Conservation (phyloP, 2,113 vertebrate genomes). For the Chitala chitala region DNA sequence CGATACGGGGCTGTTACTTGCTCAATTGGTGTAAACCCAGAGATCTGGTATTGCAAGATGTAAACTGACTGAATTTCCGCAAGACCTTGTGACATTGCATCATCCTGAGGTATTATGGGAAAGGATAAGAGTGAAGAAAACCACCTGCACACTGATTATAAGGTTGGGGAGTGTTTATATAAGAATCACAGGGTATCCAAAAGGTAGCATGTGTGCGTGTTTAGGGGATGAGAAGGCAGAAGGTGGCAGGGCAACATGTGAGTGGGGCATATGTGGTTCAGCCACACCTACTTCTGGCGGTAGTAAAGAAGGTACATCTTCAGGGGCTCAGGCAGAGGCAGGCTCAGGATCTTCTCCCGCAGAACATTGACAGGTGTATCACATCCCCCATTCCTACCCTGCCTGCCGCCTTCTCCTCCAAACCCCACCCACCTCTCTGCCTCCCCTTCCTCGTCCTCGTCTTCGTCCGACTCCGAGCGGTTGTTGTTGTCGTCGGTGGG, state of each 20-base stretch:
- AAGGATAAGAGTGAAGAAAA: background rate
- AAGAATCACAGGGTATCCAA: no score
- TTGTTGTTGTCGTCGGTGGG: conserved; percentile 66
- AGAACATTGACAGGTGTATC: conserved; percentile 78
- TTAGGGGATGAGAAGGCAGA: background rate
- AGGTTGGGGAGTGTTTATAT: no score
- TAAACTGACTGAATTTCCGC: background rate
- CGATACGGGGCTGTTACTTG: no score
- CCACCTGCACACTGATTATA: conserved; percentile 8
- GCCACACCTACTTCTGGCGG: conserved; percentile 73
- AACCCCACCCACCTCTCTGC: conserved; percentile 52
- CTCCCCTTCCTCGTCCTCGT: conserved; percentile 51
- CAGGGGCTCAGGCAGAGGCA: conserved; percentile 87
- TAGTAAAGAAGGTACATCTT: conserved; percentile 93
- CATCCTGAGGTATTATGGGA: background rate
- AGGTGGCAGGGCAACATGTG: background rate
- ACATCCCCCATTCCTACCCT: conserved; percentile 52
- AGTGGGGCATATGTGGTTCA: background rate
- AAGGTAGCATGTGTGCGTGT: background rate
- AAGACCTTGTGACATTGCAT: background rate
- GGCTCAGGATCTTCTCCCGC: conserved; percentile 79
- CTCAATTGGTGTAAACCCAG: no score
- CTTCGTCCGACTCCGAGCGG: conserved; percentile 57
- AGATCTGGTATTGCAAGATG: no score
- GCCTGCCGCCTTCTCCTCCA: conserved; percentile 53